Base-by-base conservation (phyloP, 2,797 vertebrate genomes). In the Protonibea diacanthus region DNA sequence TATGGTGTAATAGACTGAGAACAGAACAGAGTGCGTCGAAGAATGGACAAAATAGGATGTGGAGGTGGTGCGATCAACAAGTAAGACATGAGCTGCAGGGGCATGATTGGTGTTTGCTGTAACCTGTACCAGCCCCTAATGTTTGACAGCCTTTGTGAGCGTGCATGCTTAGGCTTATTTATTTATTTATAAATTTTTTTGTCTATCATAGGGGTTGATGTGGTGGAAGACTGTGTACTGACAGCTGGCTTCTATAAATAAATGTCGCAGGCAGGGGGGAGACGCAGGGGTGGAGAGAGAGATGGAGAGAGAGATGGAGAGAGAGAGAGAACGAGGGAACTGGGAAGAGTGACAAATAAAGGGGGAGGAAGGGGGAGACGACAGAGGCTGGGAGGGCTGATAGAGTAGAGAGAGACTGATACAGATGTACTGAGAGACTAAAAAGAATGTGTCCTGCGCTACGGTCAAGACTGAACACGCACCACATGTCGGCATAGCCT, bases 241-340 rank as follows among this genome's bases (percentile, higher is more conserved):
- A 92, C 92, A 94, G 90, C 90, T 93, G 93, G 90, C 88, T 88
- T 92, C 93, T 94, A 93, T 90, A 93, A 94, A 95, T 94, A 94
- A 91, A 92, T 86, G 75, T 86, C 21, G 67, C 88, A 88, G 85
- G 81, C 80, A 60, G 85, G 90, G 71, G 86, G 70, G 66, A 47
- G 77, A 71, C 25, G 15, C 42, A 49, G 25, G 72, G 70, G 59
- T 65, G 75, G 44, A 69, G 57, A 74, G 74, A 62, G 55, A 71
- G 38, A 74, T 72, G 59, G 55, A 71, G 38, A 55, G 62, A 71
- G 15, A 58, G 68, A 71, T 51, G 1, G 47, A 66, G 21, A 74
- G 74, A 62, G 40, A 55, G 62, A 71, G 15, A 58, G 68, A 71
- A 57, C 1, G 47, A 66, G 21, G 25, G 56, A 81, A 65, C 47